Evolutionary conservation across 2,888 invertebrate species (phyloP).

Genomic region (Xylocampa areola): DNA sequence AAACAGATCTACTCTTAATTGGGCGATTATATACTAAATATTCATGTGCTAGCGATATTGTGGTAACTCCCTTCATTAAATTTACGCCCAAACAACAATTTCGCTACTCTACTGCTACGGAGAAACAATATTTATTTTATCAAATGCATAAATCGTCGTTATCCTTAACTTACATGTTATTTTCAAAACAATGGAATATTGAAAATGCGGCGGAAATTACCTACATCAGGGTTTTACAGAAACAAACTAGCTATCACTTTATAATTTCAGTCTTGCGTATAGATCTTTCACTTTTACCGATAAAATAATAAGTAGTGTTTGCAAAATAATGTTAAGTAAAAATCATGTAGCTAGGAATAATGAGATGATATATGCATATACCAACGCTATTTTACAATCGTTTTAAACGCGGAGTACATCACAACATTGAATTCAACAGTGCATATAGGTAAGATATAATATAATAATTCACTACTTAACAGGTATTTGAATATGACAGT

Average conservation of each 20-base stretch:
- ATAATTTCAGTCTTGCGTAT: slow-evolving; percentile 64
- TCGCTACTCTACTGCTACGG: slow-evolving; percentile 43
- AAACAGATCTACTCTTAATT: slow-evolving; percentile 12
- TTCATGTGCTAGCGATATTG: slow-evolving; percentile 15
- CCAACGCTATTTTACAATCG: slow-evolving; percentile 45
- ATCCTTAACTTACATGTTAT: slow-evolving; percentile 41
- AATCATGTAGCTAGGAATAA: slow-evolving; percentile 37
- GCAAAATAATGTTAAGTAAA: slow-evolving; percentile 45
- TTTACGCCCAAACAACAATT: slow-evolving; percentile 31
- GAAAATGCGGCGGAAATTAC: slow-evolving; percentile 41
- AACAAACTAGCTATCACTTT: slow-evolving; percentile 58
- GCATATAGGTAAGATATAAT: slow-evolving; percentile 62
- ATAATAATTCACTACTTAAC: slow-evolving; percentile 65
- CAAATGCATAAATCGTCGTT: slow-evolving; percentile 36
- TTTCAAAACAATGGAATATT: slow-evolving; percentile 46
- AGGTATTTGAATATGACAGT: slow-evolving; percentile 72
- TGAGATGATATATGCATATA: slow-evolving; percentile 37
- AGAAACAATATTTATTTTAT: slow-evolving; percentile 50
- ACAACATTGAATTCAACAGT: slow-evolving; percentile 70
- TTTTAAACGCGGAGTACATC: slow-evolving; percentile 60
- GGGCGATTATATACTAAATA: background rate
- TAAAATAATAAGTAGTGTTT: slow-evolving; percentile 48
- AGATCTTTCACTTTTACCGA: slow-evolving; percentile 59
- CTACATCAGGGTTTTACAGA: slow-evolving; percentile 50
- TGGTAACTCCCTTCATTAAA: slow-evolving; percentile 22